These are phyloP conservation scores for Loripinus fragilis DNA, from an alignment of 2,888 invertebrate species.

Conservation along the genomic window DNA sequence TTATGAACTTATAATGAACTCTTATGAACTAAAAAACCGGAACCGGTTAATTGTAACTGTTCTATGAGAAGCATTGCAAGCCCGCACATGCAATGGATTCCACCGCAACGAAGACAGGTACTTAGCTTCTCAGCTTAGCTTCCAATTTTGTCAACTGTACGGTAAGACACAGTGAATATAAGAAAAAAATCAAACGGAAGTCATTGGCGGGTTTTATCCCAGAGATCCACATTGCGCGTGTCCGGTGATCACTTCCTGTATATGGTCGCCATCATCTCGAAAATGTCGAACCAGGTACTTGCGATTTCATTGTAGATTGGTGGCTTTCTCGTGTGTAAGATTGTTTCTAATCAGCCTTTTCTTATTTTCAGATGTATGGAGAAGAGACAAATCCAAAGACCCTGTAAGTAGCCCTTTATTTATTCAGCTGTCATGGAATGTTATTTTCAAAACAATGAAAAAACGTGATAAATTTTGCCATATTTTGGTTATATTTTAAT, in stretches of 20 bases:
- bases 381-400: conserved; percentile 76
- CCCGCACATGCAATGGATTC: too few relatives aligned
- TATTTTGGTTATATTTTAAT: background rate
- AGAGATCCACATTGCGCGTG: conserved; percentile 56
- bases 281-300: conserved; percentile 74
- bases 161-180: too few relatives aligned
- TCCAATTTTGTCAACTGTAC: too few relatives aligned
- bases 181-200: background rate
- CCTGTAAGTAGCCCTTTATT: conserved; percentile 71
- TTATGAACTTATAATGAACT: too few relatives aligned
- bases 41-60: too few relatives aligned
- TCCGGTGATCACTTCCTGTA: conserved; percentile 72
- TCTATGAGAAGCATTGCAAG: too few relatives aligned
- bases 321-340: conserved; percentile 37
- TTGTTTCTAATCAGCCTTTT: conserved; percentile 41
- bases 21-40: too few relatives aligned
- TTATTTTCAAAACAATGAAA: conserved; percentile 21
- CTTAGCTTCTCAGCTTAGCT: too few relatives aligned
- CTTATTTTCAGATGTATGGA: conserved; percentile 73
- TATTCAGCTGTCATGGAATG: conserved; percentile 36
- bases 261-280: conserved; percentile 74
- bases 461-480: conserved; percentile 14
- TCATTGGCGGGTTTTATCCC: conserved; percentile 4
- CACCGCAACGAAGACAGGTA: too few relatives aligned
- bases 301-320: conserved; percentile 52